phyloP scores from a whole-genome alignment of 2,113 vertebrate genomes.

The Scolopax mira region DNA sequence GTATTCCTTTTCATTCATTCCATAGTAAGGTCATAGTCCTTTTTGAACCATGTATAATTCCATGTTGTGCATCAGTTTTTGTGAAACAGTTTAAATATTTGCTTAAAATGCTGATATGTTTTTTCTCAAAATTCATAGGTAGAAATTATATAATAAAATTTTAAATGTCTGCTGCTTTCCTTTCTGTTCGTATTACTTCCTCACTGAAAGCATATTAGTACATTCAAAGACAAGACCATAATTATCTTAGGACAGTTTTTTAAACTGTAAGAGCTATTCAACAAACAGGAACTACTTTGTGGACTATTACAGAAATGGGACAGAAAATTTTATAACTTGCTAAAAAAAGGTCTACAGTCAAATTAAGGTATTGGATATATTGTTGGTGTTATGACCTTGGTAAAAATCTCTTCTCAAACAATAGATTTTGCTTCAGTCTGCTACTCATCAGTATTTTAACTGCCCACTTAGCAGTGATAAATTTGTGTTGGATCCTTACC shows the following conservation, averaged over 20 bases:
- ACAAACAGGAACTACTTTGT: neutral
- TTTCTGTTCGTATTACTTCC: neutral
- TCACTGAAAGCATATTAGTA: neutral
- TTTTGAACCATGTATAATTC: neutral
- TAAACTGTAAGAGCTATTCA: neutral
- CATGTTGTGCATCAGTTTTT: neutral
- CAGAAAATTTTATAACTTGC: neutral
- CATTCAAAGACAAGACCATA: neutral
- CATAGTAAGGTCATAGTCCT: neutral
- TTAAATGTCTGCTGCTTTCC: neutral
- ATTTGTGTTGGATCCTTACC: neutral
- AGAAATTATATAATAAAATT: neutral
- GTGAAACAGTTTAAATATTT: neutral
- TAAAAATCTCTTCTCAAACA: neutral
- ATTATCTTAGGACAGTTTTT: neutral
- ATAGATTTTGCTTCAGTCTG: neutral
- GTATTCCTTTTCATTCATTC: neutral
- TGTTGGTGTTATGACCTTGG: neutral
- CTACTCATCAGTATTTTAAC: neutral
- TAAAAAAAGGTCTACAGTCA: neutral
- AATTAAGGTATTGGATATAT: neutral
- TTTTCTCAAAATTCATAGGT: neutral
- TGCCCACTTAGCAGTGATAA: neutral
- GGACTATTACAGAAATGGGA: neutral
- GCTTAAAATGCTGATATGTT: neutral